These are phyloP conservation scores for Himalopsyche tibetana DNA, from an alignment of 2,888 invertebrate species.

Conservation along the genomic window DNA sequence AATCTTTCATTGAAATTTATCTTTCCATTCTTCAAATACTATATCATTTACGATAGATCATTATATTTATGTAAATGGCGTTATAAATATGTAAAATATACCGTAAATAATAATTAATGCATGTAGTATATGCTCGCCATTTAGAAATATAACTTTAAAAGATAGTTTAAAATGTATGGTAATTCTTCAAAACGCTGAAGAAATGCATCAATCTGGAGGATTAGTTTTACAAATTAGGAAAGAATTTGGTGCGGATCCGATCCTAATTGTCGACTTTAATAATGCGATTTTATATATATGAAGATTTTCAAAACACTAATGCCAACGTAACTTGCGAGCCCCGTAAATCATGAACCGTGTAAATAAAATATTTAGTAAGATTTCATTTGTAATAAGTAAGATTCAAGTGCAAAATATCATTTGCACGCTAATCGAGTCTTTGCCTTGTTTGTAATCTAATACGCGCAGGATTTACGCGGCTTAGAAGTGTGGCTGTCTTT, in stretches of 20 bases:
- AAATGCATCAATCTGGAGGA: not conserved
- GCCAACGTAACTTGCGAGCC: no score
- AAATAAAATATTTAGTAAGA: no score
- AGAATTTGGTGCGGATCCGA: not conserved
- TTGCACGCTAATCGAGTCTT: no score
- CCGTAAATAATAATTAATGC: slow-evolving; percentile 23
- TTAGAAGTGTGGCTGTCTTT: no score
- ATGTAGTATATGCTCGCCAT: slow-evolving; percentile 42
- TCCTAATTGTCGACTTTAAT: not conserved
- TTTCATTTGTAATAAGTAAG: no score
- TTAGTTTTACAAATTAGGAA: not conserved
- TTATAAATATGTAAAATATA: slow-evolving; percentile 43
- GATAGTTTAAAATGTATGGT: not conserved
- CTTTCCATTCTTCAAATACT: not conserved
- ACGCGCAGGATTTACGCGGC: no score
- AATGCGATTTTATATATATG: not conserved
- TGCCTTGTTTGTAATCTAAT: no score
- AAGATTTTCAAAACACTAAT: no score
- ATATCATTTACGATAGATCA: not conserved
- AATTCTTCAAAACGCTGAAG: not conserved
- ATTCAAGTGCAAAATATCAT: no score
- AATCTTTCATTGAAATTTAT: not conserved
- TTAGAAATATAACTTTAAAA: slow-evolving; percentile 12
- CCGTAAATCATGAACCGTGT: no score
- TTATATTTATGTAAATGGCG: not conserved